These are phyloP conservation scores for Patella caerulea DNA, from an alignment of 2,888 invertebrate genomes.

Conservation along the genomic window DNA sequence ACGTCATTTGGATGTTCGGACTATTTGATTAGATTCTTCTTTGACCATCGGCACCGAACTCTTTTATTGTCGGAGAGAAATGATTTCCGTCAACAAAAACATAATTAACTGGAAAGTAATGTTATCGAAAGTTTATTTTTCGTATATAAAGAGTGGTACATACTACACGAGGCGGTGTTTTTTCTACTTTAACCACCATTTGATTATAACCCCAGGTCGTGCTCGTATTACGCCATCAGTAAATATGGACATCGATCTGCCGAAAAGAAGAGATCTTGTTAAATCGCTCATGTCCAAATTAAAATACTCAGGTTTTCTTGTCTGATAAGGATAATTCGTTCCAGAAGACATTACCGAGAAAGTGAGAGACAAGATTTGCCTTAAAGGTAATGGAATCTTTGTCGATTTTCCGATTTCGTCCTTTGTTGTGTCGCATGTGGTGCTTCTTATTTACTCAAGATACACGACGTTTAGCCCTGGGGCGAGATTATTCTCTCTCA, in stretches of 20 bases:
- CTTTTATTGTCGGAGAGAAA: too few species aligned
- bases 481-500: background rate
- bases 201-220: background rate
- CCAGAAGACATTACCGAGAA: background rate
- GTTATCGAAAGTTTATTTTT: too few species aligned
- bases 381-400: slow-evolving; percentile 5
- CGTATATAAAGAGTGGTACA: too few species aligned
- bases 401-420: slow-evolving; percentile 1
- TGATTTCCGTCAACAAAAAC: too few species aligned
- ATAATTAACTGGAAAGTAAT: too few species aligned
- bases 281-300: background rate
- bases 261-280: background rate
- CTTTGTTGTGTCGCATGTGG: background rate
- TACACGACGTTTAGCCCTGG: background rate
- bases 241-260: background rate
- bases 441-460: slow-evolving; percentile 7
- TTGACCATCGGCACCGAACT: too few species aligned
- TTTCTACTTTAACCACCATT: background rate
- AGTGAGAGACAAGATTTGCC: slow-evolving; percentile 7
- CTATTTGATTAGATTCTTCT: too few species aligned
- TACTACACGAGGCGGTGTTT: too few species aligned
- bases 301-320: slow-evolving; percentile 7
- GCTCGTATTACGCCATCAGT: slow-evolving; percentile 1
- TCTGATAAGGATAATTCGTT: slow-evolving; percentile 4
- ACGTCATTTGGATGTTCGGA: too few species aligned